Conservation (phyloP, 2,113 vertebrate species). For the Mobula hypostoma region DNA sequence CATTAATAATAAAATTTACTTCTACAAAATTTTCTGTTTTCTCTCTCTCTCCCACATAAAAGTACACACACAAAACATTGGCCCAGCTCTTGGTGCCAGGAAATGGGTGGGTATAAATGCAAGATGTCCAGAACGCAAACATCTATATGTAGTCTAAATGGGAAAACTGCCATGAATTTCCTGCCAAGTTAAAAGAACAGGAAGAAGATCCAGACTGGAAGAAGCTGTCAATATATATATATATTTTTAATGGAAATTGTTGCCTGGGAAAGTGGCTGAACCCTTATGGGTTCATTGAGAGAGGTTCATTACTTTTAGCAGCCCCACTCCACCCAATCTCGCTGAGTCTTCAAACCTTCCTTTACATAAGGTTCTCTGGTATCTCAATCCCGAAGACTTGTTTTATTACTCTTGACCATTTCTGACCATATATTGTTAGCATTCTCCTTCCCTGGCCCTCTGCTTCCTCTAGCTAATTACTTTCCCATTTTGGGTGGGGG, state of each 20-base stretch:
- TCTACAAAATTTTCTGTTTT: not conserved
- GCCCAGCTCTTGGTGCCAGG: not conserved
- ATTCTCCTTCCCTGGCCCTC: no score
- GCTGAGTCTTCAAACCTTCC: not conserved
- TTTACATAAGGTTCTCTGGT: not conserved
- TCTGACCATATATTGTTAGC: not conserved
- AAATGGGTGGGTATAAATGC: not conserved
- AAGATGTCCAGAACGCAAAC: no score
- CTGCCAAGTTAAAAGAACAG: not conserved
- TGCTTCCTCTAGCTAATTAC: not conserved
- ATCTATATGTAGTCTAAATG: not conserved
- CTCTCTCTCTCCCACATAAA: not conserved
- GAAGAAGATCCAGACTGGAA: not conserved
- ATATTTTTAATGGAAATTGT: not conserved
- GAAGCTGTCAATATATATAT: not conserved
- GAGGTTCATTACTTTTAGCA: not conserved
- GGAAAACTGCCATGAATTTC: not conserved
- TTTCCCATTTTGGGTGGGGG: not conserved
- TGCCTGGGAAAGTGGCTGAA: not conserved
- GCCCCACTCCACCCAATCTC: not conserved
- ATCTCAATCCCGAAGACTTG: not conserved
- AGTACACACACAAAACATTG: not conserved
- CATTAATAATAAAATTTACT: not conserved
- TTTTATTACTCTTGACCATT: not conserved
- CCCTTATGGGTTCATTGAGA: not conserved